Evolutionary conservation across 2,888 invertebrate species (phyloP), one percentile per base, ranked within the genome.

Genomic region (Nomada fucata): DNA sequence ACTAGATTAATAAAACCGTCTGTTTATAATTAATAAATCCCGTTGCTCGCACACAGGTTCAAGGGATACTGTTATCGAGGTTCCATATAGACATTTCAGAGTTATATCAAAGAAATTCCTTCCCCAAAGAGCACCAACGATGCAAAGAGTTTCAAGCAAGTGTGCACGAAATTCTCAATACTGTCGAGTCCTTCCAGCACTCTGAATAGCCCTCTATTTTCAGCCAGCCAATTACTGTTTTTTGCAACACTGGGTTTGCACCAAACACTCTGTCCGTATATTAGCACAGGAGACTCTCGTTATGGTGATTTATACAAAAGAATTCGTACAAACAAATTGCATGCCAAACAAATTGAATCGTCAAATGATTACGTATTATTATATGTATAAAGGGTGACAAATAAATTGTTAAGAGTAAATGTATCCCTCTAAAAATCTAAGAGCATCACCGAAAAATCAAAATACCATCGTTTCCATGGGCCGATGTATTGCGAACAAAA

Each of bases 141-240:
- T 18, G n/a, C 5, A 63, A 72, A 64, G n/a, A 44, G 26, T 26
- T 15, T 44, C 26, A 26, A n/a, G 9, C 18, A 63, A 42, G 55
- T 64, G 55, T 20, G 55, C 23, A 55, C n/a, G 20, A 57, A 65
- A 57, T 65, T 73, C 23, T 57, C 71, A 70, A 55, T 72, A 53
- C 64, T 5, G 52, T 53, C 52, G 52, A 26, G 18, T 52, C 52
- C 60, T 23, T 13, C 10, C 4, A 42, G 20, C 52, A 10, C 15
- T 44, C 44, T 73, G 61, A 73, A 73, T 73, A 5, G 11, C 67
- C 65, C 29, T 73, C 57, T 73, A 73, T 57, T 73, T 65, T 65
- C 44, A 3, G 57, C 47, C 47, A 47, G 13, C 67, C 67, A 73
- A 73, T 73, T 65, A 73, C 47, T 47, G 65, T 57, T 73, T 55